phyloP scores from a whole-genome alignment of 2,113 vertebrate species.

The Siniperca chuatsi region DNA sequence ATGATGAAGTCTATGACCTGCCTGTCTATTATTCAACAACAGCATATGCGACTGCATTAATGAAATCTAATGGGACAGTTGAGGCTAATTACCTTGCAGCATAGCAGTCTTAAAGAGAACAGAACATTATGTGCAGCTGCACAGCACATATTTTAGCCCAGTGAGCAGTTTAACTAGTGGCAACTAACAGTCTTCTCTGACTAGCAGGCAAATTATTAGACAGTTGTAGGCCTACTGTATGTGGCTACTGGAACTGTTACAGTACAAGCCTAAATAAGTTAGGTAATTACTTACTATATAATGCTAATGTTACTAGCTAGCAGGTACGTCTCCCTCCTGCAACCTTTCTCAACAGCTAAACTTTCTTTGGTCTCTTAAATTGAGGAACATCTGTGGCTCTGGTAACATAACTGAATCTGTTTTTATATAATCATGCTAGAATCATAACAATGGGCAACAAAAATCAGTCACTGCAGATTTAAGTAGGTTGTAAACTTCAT shows the following conservation, averaged over 20 bases:
- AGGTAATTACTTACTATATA: too few species aligned
- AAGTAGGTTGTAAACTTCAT: background rate
- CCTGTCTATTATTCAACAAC: background rate
- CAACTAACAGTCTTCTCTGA: background rate
- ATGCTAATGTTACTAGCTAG: too few species aligned
- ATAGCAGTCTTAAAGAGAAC: background rate
- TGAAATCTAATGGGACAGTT: conserved; percentile 14
- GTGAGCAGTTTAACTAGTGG: background rate
- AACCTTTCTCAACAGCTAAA: background rate
- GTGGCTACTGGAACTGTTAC: too few species aligned
- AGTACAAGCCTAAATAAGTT: background rate
- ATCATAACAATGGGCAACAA: too few species aligned
- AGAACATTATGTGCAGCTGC: background rate
- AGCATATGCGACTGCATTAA: conserved; percentile 16
- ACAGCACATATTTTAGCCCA: background rate
- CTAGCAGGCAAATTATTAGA: background rate
- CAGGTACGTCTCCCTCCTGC: too few species aligned
- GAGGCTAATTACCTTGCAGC: conserved; percentile 14
- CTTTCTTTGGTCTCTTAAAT: background rate
- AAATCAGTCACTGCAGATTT: background rate
- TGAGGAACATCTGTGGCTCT: background rate
- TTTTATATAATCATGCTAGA: background rate
- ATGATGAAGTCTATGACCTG: background rate
- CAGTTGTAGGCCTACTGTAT: background rate
- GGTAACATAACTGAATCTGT: too few species aligned